Evolutionary conservation across 2,797 vertebrate species (phyloP), one percentile per base, ranked within the genome.

Genomic region (Xenopus petersii): DNA sequence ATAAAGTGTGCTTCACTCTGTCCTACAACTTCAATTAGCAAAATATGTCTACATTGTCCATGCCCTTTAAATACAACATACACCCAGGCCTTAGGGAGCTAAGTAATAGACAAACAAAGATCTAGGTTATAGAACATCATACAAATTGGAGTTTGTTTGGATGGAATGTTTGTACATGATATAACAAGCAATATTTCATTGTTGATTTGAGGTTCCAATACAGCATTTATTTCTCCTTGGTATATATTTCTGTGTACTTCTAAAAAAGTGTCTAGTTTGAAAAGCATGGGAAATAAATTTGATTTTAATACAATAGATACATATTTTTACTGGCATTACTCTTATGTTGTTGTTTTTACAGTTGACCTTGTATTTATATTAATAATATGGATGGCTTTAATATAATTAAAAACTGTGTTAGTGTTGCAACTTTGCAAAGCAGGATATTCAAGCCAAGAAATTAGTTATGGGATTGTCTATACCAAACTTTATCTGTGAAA

Each of bases 371-470:
- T 58, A 58, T 69, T 69, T 69, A 69, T 62, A 51, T 74, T n/a
- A 49, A 13, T 55, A 12, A 69, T 17, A 42, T 17, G 26, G 24
- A 56, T 26, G 33, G 26, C 26, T 30, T 4, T 30, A 30, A 30
- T 54, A 16, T 69, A 42, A 46, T 17, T 42, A 55, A 47, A 47
- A 75, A 21, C 46, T 67, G 58, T 66, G 6, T 64, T 16, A n/a
- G n/a, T 47, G 33, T 46, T 47, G 36, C 11, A 64, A 46, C 36
- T n/a, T 12, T 64, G 63, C 75, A 61, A 71, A 67, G 63, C 63
- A 71, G 46, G 69, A 71, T 71, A 26, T 71, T 66, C 26, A 71
- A 42, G 64, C n/a, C 47, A 66, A 66, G 58, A 49, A 70, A 66
- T 76, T 51, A 71, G 56, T 56, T 16, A 21, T 70, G 42, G 33